phyloP scores from a whole-genome alignment of 2,797 vertebrate genomes.

The Menidia menidia region DNA sequence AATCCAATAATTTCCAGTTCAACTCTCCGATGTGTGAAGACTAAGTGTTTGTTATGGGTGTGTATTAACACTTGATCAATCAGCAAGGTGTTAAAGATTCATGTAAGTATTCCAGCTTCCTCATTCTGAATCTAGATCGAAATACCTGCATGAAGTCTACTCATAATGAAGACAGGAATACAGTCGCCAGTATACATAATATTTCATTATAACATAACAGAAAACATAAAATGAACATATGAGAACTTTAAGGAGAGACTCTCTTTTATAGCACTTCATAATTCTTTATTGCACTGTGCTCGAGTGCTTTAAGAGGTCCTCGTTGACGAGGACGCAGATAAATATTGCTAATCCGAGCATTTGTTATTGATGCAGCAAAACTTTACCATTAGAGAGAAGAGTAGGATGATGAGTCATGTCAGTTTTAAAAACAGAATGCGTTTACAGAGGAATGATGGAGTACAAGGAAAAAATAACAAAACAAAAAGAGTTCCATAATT shows the following conservation, averaged over 20 bases:
- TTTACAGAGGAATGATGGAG: constrained; percentile 36
- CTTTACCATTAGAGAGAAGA: constrained; percentile 24
- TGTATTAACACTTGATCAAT: constrained; percentile 33
- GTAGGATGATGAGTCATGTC: constrained; percentile 51
- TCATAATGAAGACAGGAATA: constrained; percentile 20
- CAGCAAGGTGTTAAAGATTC: constrained; percentile 2
- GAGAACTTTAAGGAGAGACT: constrained; percentile 8
- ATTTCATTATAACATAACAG: constrained; percentile 4
- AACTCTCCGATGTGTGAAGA: too few species aligned
- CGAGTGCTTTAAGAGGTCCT: constrained; percentile 17
- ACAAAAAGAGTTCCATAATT: constrained; percentile 6
- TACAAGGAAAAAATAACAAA: constrained; percentile 24
- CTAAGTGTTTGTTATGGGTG: constrained; percentile 9
- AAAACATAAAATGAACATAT: constrained; percentile 17
- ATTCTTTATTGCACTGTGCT: constrained; percentile 59
- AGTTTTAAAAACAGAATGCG: constrained; percentile 46
- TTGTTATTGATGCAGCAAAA: constrained; percentile 9
- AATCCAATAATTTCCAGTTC: too few species aligned
- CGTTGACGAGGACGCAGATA: constrained; percentile 22
- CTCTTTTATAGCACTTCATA: constrained; percentile 35
- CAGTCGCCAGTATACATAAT: neutral
- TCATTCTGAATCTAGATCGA: constrained; percentile 1
- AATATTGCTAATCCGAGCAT: constrained; percentile 13
- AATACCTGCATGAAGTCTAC: constrained; percentile 6
- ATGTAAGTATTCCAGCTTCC: constrained; percentile 15